Conservation (phyloP, 2,888 invertebrate genomes). For the Patella pellucida region DNA sequence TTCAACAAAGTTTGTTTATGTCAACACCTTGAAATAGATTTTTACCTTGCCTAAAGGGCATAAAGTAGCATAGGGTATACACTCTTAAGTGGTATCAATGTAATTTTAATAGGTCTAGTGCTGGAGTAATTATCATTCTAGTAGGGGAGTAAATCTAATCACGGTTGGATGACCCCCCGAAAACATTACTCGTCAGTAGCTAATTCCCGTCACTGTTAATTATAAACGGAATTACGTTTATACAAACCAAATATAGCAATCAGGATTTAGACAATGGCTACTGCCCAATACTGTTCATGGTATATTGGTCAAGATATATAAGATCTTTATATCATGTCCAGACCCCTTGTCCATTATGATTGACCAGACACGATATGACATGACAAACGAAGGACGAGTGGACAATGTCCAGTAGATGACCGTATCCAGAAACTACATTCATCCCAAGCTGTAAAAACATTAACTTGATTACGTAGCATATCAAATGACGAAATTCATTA, state of each 20-base stretch:
- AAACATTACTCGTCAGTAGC: no score
- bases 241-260: no score
- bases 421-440: neutral
- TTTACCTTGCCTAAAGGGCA: neutral
- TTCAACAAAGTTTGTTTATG: slow-evolving; percentile 4
- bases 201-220: no score
- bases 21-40: slow-evolving; percentile 7
- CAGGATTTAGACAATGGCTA: neutral
- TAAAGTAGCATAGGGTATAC: no score
- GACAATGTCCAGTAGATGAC: slow-evolving; percentile 10
- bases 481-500: slow-evolving; percentile 7
- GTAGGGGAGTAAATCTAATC: no score
- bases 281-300: neutral
- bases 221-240: no score
- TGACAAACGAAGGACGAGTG: neutral
- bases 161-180: no score
- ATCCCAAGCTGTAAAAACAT: slow-evolving; percentile 1
- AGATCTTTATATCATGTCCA: no score
- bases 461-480: slow-evolving; percentile 1
- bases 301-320: slow-evolving; percentile 9
- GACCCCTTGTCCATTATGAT: neutral
- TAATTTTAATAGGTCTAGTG: slow-evolving; percentile 6
- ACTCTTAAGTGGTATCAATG: neutral
- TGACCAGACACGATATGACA: slow-evolving; percentile 9
- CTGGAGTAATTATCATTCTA: neutral